These are phyloP conservation scores for Mixornis gularis DNA, from an alignment of 2,113 vertebrate genomes.

Conservation along the genomic window DNA sequence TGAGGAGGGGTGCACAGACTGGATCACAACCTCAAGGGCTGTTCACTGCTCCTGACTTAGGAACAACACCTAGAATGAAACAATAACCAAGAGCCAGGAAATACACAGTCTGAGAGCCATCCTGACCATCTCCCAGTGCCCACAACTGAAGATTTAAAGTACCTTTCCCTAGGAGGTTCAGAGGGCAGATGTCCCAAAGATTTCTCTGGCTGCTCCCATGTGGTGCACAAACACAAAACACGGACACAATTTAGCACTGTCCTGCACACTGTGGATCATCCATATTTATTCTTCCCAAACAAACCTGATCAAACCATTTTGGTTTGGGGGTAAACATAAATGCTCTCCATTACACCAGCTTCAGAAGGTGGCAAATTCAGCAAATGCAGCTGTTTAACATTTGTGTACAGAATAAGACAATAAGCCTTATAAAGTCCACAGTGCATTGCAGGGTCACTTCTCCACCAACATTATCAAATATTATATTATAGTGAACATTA, in stretches of 20 bases:
- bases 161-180: background rate
- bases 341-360: background rate
- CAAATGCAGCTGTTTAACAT: background rate
- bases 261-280: background rate
- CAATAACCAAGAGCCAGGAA: background rate
- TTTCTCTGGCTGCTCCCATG: background rate
- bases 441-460: background rate
- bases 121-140: background rate
- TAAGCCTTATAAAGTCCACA: background rate
- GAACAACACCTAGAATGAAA: background rate
- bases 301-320: background rate
- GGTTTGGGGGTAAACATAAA: background rate
- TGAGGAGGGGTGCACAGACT: background rate
- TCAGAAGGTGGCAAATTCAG: background rate
- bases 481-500: background rate
- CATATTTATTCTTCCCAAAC: background rate
- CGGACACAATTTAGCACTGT: background rate
- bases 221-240: fast-evolving
- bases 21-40: background rate
- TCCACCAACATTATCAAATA: fast-evolving
- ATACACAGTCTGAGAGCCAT: background rate
- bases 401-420: fast-evolving
- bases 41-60: background rate
- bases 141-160: background rate
- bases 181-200: background rate